Evolutionary conservation across 2,113 vertebrate species (phyloP).

Genomic region (Eretmochelys imbricata): DNA sequence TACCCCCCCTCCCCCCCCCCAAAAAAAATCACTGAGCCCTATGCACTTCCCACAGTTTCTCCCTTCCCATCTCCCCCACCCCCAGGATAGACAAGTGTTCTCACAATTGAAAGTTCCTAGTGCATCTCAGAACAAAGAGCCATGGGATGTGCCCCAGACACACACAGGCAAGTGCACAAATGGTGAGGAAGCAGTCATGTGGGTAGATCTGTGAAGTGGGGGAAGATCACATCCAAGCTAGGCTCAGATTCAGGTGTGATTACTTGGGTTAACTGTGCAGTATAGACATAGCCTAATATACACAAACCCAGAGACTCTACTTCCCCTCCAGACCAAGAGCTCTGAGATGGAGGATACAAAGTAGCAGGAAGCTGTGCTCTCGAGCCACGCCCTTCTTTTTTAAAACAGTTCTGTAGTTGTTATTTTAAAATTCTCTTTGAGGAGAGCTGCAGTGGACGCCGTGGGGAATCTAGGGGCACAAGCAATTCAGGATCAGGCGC

Average conservation of each 20-base stretch:
- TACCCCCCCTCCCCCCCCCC: too few species aligned
- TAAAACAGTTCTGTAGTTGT: accelerated
- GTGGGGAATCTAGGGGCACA: neutral
- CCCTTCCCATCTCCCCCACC: neutral
- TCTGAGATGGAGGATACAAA: neutral
- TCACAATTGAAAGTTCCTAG: neutral
- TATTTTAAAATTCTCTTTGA: neutral
- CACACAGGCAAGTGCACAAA: neutral
- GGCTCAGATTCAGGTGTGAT: neutral
- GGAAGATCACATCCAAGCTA: neutral
- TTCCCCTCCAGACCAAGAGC: neutral
- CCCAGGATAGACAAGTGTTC: neutral
- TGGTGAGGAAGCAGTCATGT: neutral
- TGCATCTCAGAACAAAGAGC: neutral
- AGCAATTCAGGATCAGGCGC: neutral
- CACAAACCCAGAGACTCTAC: neutral
- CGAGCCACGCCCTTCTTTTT: neutral
- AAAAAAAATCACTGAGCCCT: neutral
- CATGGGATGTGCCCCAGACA: neutral
- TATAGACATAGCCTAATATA: neutral
- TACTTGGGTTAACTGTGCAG: neutral
- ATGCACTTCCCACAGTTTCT: neutral
- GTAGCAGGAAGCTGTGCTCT: neutral
- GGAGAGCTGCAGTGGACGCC: neutral
- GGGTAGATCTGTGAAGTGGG: neutral